Base-by-base conservation (phyloP, 2,797 vertebrate genomes). In the Sebastes kiyomatsui region DNA sequence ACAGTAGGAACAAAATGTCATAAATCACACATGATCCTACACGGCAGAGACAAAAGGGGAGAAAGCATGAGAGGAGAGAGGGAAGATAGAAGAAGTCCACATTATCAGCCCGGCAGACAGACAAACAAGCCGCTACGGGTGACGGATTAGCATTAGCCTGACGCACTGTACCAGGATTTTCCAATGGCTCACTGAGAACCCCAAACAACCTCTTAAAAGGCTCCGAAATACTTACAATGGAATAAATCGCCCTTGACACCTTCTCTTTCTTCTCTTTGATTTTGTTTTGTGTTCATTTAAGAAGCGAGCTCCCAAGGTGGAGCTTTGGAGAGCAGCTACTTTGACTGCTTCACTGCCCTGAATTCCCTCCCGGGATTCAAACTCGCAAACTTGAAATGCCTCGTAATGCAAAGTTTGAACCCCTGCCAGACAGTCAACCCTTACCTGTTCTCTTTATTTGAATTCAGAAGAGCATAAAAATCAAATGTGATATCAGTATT, bases 11-110 rank as follows among this genome's bases (percentile, higher is more conserved):
- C 88, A 94, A 93, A 92, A 93, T 93, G 92, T 92, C 92, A 92
- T 94, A 93, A 95, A 95, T 95, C 92, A 94, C 89, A 92, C 75
- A 87, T 91, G 91, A 94, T 95, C 89, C 92, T 84, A 66, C 80
- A 82, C 49, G 14, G 85, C 12, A 32, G 75, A 90, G 87, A 90
- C 87, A 87, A 88, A 92, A 84, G 82, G 71, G 42, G 82, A 85
- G 83, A 68, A 74, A 78, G 85, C 72, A 68, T 60, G 66, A 89
- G 81, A 88, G 81, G 68, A 83, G 77, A 84, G 82, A 74, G 71
- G 62, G 68, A 75, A 87, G 87, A 90, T 80, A 85, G 90, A 87
- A 86, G 89, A 87, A 89, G 80, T 88, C 86, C 87, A 88, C 79
- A 88, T 94, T 91, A 93, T 95, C 91, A 90, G 89, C 82, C 86